Percentiles rank a stretch among this genome's conserved stretches.
phyloP scores from a whole-genome alignment of 2,113 vertebrate species.

The Bufo gargarizans region DNA sequence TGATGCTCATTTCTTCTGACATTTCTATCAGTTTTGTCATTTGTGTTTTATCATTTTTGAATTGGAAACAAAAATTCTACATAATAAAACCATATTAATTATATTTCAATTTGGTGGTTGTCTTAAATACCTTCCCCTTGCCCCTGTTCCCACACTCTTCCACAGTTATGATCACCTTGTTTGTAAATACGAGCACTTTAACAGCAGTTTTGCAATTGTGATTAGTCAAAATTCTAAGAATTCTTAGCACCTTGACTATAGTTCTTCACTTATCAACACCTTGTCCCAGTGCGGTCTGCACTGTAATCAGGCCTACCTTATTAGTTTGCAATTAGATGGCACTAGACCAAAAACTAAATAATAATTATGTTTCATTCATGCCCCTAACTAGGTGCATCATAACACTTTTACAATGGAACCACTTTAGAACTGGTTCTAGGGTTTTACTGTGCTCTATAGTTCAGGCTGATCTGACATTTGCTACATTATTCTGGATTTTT shows the following conservation, averaged over 20 bases:
- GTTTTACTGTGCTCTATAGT: not conserved
- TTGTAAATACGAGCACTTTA: conserved; percentile 7
- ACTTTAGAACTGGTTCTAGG: not conserved
- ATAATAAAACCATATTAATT: not conserved
- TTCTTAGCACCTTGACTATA: not conserved
- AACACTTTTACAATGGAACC: not conserved
- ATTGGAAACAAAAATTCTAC: not conserved
- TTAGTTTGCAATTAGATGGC: not conserved
- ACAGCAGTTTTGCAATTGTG: not conserved
- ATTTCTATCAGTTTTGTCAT: not conserved
- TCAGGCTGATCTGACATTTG: not conserved
- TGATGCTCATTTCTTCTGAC: not conserved
- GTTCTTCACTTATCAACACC: conserved; percentile 22
- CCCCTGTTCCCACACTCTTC: not conserved
- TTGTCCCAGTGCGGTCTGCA: not conserved
- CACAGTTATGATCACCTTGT: conserved; percentile 8
- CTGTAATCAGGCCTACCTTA: not conserved
- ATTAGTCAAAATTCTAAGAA: not conserved
- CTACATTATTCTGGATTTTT: no score
- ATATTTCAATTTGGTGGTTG: not conserved
- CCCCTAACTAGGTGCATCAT: not conserved
- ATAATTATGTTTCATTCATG: not conserved
- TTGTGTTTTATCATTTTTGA: not conserved
- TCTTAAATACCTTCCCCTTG: not conserved
- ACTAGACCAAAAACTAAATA: not conserved